Evolutionary conservation across 1,140 invertebrate genomes (phyloP).

Genomic region (Tachypleus tridentatus): DNA sequence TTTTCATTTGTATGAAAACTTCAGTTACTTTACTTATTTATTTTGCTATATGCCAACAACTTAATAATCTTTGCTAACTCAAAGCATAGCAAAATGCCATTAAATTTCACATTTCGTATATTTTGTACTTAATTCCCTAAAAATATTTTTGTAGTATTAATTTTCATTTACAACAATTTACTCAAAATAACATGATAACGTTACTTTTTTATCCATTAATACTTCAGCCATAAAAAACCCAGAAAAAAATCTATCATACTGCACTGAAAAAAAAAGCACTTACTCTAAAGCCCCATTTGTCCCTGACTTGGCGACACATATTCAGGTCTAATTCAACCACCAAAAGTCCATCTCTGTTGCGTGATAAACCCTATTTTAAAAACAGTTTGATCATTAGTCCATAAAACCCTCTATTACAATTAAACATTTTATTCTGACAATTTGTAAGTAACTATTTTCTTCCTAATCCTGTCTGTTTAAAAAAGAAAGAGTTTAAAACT

Average conservation of each 20-base stretch:
- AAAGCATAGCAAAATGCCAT: too few relatives aligned
- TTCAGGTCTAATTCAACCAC: conserved; percentile 89
- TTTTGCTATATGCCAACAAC: too few relatives aligned
- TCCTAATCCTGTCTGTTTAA: too few relatives aligned
- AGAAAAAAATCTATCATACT: conserved; percentile 15
- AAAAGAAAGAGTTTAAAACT: too few relatives aligned
- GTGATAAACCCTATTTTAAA: conserved; percentile 57
- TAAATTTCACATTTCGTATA: too few relatives aligned
- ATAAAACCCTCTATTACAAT: neutral
- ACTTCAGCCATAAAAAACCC: too few relatives aligned
- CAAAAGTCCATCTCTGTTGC: conserved; percentile 77
- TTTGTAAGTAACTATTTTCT: too few relatives aligned
- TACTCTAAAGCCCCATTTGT: conserved; percentile 86
- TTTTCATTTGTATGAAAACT: too few relatives aligned
- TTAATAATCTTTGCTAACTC: too few relatives aligned
- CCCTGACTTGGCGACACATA: conserved; percentile 85
- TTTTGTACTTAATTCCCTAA: neutral
- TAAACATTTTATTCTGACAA: too few relatives aligned
- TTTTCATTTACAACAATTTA: neutral
- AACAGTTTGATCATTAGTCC: conserved; percentile 8
- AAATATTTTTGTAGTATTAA: conserved; percentile 2
- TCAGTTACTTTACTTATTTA: too few relatives aligned
- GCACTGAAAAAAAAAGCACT: conserved; percentile 23
- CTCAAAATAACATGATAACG: conserved; percentile 8
- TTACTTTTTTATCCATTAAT: too few relatives aligned